Evolutionary conservation across 2,888 invertebrate genomes (phyloP), one percentile per base, ranked within the genome.

Genomic region (Ophion slaviceki): DNA sequence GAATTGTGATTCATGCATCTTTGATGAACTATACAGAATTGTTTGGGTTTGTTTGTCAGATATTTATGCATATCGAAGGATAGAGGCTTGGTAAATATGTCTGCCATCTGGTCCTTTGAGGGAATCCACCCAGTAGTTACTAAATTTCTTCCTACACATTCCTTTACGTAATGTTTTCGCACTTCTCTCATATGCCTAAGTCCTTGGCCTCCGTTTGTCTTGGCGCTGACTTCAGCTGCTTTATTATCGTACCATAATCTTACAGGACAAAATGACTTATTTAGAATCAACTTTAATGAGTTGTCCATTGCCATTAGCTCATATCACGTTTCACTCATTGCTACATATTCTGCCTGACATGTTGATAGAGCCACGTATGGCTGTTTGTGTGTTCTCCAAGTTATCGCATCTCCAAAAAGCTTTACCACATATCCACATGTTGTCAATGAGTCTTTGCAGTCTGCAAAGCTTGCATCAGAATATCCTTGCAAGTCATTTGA

Each of bases 221-320:
- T 47, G 17, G 72, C 78, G 47, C 72, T 74, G 5, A 83, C 82
- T 64, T 47, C 72, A 40, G 89, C 89, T 24, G 88, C 87, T 81
- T 84, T 85, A 68, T 89, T 89, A 59, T 89, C 87, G 40, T 87
- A 89, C 85, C 87, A 88, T 11, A 89, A 36, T 45, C 59, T 84
- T 14, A 87, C 80, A 10, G 67, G 78, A 36, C 53, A 53, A 4
- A 66, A 68, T 32, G 61, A 62, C 6, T 86, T 71, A 66, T 76
- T 68, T 14, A 87, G 17, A 28, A 83, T 85, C 67, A 88, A 59
- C 20, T 81, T 84, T 14, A 87, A 32, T 24, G 88, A 87, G 77
- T 87, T 87, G 70, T 87, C 45, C 20, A 88, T 28, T 20, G 87
- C 67, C 28, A 87, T 70, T 45, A 87, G 10, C 64, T 87, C 87